Evolutionary conservation across 2,888 invertebrate genomes (phyloP), one percentile per base, ranked within the genome.

Genomic region (Acleris emargana): DNA sequence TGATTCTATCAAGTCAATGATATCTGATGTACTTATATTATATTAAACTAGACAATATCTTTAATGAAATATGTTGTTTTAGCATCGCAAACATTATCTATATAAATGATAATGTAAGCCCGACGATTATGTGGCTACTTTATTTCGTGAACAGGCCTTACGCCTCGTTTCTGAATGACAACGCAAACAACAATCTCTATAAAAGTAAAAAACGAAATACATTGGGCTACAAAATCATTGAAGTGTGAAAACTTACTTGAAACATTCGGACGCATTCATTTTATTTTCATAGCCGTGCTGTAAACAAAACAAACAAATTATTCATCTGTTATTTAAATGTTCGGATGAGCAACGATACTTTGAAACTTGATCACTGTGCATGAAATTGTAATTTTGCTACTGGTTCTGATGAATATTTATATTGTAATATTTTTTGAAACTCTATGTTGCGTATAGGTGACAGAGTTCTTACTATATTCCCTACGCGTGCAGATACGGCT

Each of bases 221-320:
- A 17, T 59, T 18, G 16, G 52, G 25, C 53, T 42, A 43, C 22
- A 57, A 45, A 64, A 13, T 22, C 18, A 62, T 32, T 42, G 50
- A 60, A 60, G 64, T 55, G 59, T 45, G 58, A 53, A 58, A 71
- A 87, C 89, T 86, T 72, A 91, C 91, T 89, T 89, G 69, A 91
- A 91, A 83, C 91, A 91, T 81, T 91, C 89, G 28, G 89, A 83
- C 64, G 91, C 91, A 71, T 89, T 90, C 88, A 91, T 90, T 82
- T 86, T 89, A 68, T 91, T 91, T 80, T 89, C 88, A 74, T 91
- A 91, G 50, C 91, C 91, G 59, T 83, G 79, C 91, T 91, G 89
- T 72, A 89, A 89, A 64, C 57, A 72, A 64, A 68, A 68, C 58
- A 62, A 57, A 68, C 54, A 58, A 51, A 62, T 52, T 54, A 68